Evolutionary conservation across 1,140 invertebrate genomes (phyloP).

Genomic region (Phthorimaea operculella): DNA sequence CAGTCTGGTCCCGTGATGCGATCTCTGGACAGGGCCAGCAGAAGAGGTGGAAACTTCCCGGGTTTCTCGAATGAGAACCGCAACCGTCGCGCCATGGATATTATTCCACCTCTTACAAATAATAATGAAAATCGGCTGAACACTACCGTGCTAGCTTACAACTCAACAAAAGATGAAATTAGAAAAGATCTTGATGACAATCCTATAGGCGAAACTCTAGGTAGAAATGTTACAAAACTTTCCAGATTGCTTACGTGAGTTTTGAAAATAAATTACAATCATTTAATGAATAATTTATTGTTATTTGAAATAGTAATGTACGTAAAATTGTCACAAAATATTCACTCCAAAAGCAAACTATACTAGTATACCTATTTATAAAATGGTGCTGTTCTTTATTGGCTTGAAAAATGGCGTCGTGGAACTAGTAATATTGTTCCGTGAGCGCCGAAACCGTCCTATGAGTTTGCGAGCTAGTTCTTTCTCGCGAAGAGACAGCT

Average conservation of each 20-base stretch:
- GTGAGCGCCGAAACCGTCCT: constrained; percentile 45
- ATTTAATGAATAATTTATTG: too few relatives aligned
- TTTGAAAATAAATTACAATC: too few relatives aligned
- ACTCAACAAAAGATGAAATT: background rate
- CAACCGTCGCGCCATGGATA: background rate
- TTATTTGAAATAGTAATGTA: too few relatives aligned
- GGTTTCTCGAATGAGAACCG: background rate
- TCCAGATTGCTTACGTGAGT: too few relatives aligned
- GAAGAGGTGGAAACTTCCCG: background rate
- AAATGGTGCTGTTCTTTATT: constrained; percentile 19
- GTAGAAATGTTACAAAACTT: too few relatives aligned
- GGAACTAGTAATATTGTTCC: constrained; percentile 27
- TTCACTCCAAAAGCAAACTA: too few relatives aligned
- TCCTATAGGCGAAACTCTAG: too few relatives aligned
- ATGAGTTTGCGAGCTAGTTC: constrained; percentile 46
- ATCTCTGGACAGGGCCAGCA: constrained; percentile 29
- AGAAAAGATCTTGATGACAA: too few relatives aligned
- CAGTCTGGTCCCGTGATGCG: constrained; percentile 27
- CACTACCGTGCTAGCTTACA: background rate
- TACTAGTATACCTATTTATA: too few relatives aligned
- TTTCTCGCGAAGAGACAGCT: constrained; percentile 41
- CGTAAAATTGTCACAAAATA: too few relatives aligned
- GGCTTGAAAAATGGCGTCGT: constrained; percentile 34
- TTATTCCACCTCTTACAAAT: background rate
- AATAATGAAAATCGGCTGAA: background rate